Base-by-base conservation (phyloP, 2,888 invertebrate genomes). In the Galerucella calmariensis region DNA sequence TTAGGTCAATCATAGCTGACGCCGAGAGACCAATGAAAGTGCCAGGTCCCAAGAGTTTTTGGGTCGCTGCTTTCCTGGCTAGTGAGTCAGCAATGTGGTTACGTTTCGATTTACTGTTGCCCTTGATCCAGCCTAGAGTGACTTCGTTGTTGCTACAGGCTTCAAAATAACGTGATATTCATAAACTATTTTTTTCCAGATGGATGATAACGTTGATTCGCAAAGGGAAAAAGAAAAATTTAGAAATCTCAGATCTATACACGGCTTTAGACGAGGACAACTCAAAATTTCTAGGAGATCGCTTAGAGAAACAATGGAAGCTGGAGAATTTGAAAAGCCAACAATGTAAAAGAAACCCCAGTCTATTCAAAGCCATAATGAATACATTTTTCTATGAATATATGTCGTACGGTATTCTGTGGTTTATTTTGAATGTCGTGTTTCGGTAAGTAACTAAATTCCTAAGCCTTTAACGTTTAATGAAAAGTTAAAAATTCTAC, bases 201-300 rank as follows among this genome's bases (percentile, higher is more conserved):
- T 87, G 87, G 87, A 85, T 86, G 82, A 61, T 82, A 41, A 80
- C 80, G 58, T 78, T 86, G 27, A 86, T 89, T 77, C 85, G 88
- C 71, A 90, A 89, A 80, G 92, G 93, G 4, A 89, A 89, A 75
- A 88, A 84, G 81, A 88, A 90, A 78, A 91, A 92, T 76, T 87
- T 95, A 10, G 90, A 90, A 80, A 89, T 92, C 69, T 87, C 89
- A 10, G 93, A 94, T 83, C 84, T 94, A 24, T 92, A 91, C 87
- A 90, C 90, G 83, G 90, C 91, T 6, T 86, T 92, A 44, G 86
- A 89, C 0, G 86, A 87, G 6, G 93, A 94, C 84, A 87, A 89
- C 68, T 93, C 94, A 0, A 90, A 91, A 73, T 83, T 85, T 16
- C 87, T 94, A 2, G 92, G 92, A 2, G 90, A 93, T 83, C 88